These are phyloP conservation scores for Parnassius glacialis DNA, from an alignment of 2,888 invertebrate species.

Conservation along the genomic window DNA sequence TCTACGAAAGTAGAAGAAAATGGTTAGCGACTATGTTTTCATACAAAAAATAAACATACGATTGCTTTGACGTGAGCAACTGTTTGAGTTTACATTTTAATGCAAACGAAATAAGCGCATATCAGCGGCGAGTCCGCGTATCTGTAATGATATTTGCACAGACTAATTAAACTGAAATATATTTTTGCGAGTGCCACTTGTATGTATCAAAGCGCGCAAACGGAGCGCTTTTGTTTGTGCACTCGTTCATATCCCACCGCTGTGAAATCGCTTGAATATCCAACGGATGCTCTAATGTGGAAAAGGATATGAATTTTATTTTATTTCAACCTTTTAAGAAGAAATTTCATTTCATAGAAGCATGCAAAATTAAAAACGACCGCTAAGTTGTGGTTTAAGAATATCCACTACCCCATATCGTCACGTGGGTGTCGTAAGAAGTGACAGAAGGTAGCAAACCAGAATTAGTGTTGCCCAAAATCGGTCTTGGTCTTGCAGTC, in stretches of 20 bases:
- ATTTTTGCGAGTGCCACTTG: conserved; percentile 49
- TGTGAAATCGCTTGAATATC: conserved; percentile 66
- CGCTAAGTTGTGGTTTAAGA: no score
- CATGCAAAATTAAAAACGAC: no score
- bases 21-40: no score
- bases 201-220: conserved; percentile 58
- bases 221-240: conserved; percentile 60
- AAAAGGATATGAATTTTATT: conserved; percentile 27
- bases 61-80: conserved; percentile 10
- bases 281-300: conserved; percentile 39
- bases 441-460: no score
- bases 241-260: conserved; percentile 71
- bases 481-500: no score
- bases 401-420: no score
- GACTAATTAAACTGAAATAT: conserved; percentile 42
- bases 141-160: conserved; percentile 33
- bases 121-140: conserved; percentile 13
- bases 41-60: conserved; percentile 1
- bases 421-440: no score
- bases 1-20: no score
- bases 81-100: conserved; percentile 3
- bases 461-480: no score
- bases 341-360: no score
- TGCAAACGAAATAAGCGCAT: conserved; percentile 2
- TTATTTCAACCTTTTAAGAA: no score